Conservation (phyloP, 2,888 invertebrate species). For the Erebia aethiops region DNA sequence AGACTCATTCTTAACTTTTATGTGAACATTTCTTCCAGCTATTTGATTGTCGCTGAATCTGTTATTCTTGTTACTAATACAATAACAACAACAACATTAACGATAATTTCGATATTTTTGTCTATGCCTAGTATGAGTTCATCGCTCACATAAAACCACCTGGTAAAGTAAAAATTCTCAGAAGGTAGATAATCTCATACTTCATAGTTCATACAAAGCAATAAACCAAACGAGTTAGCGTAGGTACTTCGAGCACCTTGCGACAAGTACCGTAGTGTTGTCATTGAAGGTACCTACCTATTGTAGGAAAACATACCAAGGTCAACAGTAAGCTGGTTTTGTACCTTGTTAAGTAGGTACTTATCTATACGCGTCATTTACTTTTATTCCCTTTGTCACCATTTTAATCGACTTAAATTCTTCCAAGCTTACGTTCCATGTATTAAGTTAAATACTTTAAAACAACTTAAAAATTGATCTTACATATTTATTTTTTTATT, state of each 20-base stretch:
- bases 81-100: too few relatives aligned
- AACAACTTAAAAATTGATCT: too few relatives aligned
- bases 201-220: background rate
- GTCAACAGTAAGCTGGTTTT: constrained; percentile 7
- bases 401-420: background rate
- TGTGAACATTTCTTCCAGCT: too few relatives aligned
- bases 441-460: too few relatives aligned
- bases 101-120: too few relatives aligned
- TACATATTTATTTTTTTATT: too few relatives aligned
- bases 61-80: too few relatives aligned
- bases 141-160: too few relatives aligned
- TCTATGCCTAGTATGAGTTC: too few relatives aligned
- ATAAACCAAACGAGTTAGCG: background rate
- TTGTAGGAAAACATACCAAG: constrained; percentile 7
- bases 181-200: background rate
- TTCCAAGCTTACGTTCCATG: too few relatives aligned
- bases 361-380: background rate
- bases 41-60: too few relatives aligned
- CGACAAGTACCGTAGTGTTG: constrained; percentile 22
- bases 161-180: background rate
- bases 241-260: background rate
- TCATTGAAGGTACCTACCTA: constrained; percentile 31
- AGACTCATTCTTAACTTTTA: too few relatives aligned
- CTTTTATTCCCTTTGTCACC: constrained; percentile 1
- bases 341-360: background rate